Evolutionary conservation across 1,140 invertebrate genomes (phyloP).

Genomic region (Parapsyche elsis): DNA sequence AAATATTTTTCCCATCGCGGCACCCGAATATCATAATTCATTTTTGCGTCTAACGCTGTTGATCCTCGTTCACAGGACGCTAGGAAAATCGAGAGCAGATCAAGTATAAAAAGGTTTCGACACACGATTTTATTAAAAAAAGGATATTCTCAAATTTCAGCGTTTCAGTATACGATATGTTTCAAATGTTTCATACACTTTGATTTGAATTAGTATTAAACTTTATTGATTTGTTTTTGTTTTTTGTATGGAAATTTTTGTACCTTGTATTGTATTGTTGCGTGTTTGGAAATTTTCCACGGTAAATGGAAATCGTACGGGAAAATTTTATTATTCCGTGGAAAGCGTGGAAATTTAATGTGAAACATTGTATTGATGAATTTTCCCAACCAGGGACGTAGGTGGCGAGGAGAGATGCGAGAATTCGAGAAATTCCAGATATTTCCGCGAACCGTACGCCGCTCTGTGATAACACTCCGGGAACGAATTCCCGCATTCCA

Average conservation of each 20-base stretch:
- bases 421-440: conserved; percentile 58
- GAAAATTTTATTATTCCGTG: conserved; percentile 4
- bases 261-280: neutral
- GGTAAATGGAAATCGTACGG: neutral
- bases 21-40: conserved; percentile 13
- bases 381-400: conserved; percentile 62
- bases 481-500: conserved; percentile 67
- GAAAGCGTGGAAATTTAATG: conserved; percentile 50
- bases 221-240: neutral
- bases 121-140: neutral
- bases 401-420: conserved; percentile 55
- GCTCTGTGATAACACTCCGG: conserved; percentile 25
- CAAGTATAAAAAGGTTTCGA: neutral
- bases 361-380: conserved; percentile 62
- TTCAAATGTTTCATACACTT: neutral
- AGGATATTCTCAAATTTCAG: neutral
- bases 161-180: neutral
- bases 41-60: conserved; percentile 38
- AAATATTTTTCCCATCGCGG: neutral
- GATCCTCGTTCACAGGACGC: conserved; percentile 31
- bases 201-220: neutral
- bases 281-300: neutral
- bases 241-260: neutral
- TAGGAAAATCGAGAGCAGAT: neutral
- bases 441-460: conserved; percentile 56